phyloP scores from a whole-genome alignment of 92 coral and sea anemone species.

The Epizoanthus illoricatus region DNA sequence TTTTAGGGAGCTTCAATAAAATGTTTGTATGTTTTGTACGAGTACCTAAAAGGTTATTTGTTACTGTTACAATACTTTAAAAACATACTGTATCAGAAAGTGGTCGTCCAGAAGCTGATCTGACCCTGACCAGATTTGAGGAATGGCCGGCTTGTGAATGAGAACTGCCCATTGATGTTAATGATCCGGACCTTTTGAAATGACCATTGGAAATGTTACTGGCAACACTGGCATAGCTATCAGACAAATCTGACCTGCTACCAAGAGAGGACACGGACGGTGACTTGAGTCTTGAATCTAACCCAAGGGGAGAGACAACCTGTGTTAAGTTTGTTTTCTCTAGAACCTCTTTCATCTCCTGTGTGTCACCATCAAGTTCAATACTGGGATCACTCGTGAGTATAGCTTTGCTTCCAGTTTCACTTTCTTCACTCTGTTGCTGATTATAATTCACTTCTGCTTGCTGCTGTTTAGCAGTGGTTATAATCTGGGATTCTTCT shows the following conservation, averaged over 20 bases:
- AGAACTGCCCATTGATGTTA: conserved; percentile 73
- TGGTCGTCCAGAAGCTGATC: conserved; percentile 84
- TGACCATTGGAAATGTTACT: conserved; percentile 83
- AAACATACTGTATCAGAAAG: conserved; percentile 86
- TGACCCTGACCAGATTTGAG: conserved; percentile 59
- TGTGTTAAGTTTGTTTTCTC: conserved; percentile 91
- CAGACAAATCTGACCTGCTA: conserved; percentile 75
- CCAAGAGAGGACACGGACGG: conserved; percentile 86
- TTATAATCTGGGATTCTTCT: neutral
- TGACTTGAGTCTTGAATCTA: conserved; percentile 84
- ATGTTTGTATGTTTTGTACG: too few relatives aligned
- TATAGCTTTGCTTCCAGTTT: neutral
- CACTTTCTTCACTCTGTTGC: conserved; percentile 9
- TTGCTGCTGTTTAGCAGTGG: neutral
- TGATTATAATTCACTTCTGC: neutral
- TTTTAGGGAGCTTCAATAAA: too few relatives aligned
- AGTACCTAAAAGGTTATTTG: too few relatives aligned
- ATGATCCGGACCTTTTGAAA: conserved; percentile 76
- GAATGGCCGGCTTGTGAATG: conserved; percentile 48
- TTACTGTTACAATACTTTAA: too few relatives aligned
- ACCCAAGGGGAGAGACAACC: conserved; percentile 69
- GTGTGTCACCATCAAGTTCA: conserved; percentile 83
- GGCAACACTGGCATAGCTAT: conserved; percentile 82
- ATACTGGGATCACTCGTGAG: conserved; percentile 67
- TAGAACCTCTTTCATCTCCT: conserved; percentile 90